Evolutionary conservation across 2,888 invertebrate genomes (phyloP), one percentile per base, ranked within the genome.

Genomic region (Philaethria dido): DNA sequence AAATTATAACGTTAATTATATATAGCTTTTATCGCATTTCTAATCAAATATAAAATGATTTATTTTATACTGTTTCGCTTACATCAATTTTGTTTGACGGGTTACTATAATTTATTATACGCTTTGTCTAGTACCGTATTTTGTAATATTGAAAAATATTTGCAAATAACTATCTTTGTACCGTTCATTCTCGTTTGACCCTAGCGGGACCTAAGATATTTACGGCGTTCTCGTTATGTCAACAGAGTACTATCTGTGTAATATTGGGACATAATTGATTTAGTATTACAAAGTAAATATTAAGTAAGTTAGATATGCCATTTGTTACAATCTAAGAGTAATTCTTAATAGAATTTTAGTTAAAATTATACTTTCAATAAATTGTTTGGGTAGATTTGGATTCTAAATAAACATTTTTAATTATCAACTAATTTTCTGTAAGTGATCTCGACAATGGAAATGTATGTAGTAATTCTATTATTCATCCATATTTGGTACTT

Each of bases 111-210:
- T 57, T 57, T 57, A 57, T 57, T 57, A 25, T 29, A 63, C 54
- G 61, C 44, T 64, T 55, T 50, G 45, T 55, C 20, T 39, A 59
- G 52, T 65, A 45, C 52, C n/a, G 62, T 39, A 65, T 64, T 48
- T 25, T 55, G 59, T 66, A 54, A 68, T 65, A 68, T 42, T 63
- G 62, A 66, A 63, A 66, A 64, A 69, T 64, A 45, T 55, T 66
- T 29, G 55, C 50, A 57, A 67, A 69, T 66, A 64, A 66, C 61
- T 69, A 63, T 66, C 64, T 64, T 64, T 64, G 66, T 70, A 57
- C 66, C 50, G 63, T 67, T 64, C 67, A 61, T 64, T 55, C 39
- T 57, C 36, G 64, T 57, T 64, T 70, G 70, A 70, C 69, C 69
- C 61, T 62, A 48, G 52, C 52, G 52, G 68, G 60, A 55, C 68